Evolutionary conservation across 2,113 vertebrate genomes (phyloP), one percentile per base, ranked within the genome.

Genomic region (Phoenicopterus ruber): DNA sequence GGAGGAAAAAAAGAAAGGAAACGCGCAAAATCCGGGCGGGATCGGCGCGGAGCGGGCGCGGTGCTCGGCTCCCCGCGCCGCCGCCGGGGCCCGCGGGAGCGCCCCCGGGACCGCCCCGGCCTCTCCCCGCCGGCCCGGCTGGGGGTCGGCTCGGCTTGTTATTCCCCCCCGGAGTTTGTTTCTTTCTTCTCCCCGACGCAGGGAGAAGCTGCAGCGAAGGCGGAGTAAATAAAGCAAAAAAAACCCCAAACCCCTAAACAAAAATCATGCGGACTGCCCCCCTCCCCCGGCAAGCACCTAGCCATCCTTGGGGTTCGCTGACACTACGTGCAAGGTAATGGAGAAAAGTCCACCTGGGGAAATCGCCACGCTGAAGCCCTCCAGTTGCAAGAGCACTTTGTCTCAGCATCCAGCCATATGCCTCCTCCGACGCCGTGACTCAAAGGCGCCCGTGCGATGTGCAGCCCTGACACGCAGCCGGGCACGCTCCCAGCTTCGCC

Each of bases 21-120:
- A 79, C 13, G 40, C 47, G 58, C 83, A 97, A 97, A 97, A 97
- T 69, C 70, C 84, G 97, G 94, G 74, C 36, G 84, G 96, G 96
- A 97, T 91, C 34, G 18, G 47, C 36, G 69, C 74, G 95, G 95
- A 95, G 92, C 86, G 52, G 94, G 74, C 58, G 62, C 69, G 52
- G 57, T 2, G 50, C 54, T 93, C 50, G 32, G 65, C 25, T 63
- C 49, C 52, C 63, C 36, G 10, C 65, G 34, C 47, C 29, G 24
- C 59, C 78, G 52, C 59, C 22, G 38, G 38, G 44, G 26, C 31
- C 61, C 14, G 9, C 42, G 24, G 69, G 54, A 79, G 80, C 31
- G 42, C 6, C 36, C 15, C 82, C 31, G 29, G 58, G 20, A 10
- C 19, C 31, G n/a, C n/a, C 47, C 76, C 44, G 25, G n/a, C 17